phyloP scores from a whole-genome alignment of 2,888 invertebrate genomes.

The Andrena praecox region DNA sequence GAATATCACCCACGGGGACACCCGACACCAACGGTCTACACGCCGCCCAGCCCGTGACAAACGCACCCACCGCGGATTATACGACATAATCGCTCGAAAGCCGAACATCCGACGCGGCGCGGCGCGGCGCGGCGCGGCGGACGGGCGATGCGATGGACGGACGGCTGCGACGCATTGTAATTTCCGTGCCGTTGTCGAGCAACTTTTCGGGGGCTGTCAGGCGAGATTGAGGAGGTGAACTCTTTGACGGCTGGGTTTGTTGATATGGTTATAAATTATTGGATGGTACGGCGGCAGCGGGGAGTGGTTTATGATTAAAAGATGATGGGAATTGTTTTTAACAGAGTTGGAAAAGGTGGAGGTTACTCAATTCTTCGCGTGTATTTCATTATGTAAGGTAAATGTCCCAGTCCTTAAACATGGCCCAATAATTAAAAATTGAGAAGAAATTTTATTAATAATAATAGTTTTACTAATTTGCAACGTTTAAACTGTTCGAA shows the following conservation, averaged over 20 bases:
- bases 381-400: too few relatives aligned
- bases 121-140: constrained; percentile 54
- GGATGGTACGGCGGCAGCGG: too few relatives aligned
- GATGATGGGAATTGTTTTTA: too few relatives aligned
- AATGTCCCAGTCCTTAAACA: too few relatives aligned
- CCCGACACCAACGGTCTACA: constrained; percentile 66
- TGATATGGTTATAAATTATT: neutral
- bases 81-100: constrained; percentile 84
- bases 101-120: constrained; percentile 76
- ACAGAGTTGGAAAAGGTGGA: too few relatives aligned
- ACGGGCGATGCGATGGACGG: constrained; percentile 35
- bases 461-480: too few relatives aligned
- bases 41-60: constrained; percentile 76
- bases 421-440: too few relatives aligned
- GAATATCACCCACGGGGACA: constrained; percentile 80
- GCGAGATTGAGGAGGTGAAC: neutral
- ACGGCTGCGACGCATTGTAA: constrained; percentile 49
- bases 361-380: too few relatives aligned
- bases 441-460: too few relatives aligned
- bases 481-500: too few relatives aligned
- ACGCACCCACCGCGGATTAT: constrained; percentile 82
- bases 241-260: neutral
- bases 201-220: neutral
- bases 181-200: constrained; percentile 72
- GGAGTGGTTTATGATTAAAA: too few relatives aligned